Evolutionary conservation across 2,888 invertebrate species (phyloP), one percentile per base, ranked within the genome.

Genomic region (Drosophila crucigera): DNA sequence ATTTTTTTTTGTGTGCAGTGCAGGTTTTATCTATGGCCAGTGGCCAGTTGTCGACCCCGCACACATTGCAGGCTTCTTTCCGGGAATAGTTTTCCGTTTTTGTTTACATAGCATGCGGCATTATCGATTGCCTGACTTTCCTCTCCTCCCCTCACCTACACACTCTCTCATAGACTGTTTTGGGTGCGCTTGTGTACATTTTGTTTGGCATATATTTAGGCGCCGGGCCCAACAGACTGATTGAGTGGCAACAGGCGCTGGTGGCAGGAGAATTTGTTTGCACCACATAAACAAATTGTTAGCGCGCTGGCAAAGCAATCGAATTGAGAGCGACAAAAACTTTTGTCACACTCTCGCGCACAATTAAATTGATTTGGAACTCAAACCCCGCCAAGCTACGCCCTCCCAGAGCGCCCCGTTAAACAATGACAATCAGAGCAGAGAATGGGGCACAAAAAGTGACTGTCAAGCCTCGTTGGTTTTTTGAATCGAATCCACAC

Each of bases 391-490:
- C 28, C 37, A 61, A 49, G 9, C 2, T 4, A 3, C 35, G 30
- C 28, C 19, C 19, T 5, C n/a, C 30, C 31, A n/a, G 5, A 37
- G 3, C 7, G 5, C 52, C n/a, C 14, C 33, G 28, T 35, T 33
- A 37, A 68, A 54, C 70, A 68, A 67, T 79, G 74, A 59, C 84
- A 89, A 90, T 82, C 83, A 90, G 87, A 87, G 89, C 91, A 82
- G 75, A 72, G 82, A 76, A 66, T 67, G 54, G 55, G 30, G 52
- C 65, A 30, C 37, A 49, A 30, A 35, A n/a, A 76, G 65, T 43
- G 50, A 55, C 50, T 62, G 78, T 78, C 81, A 72, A 62, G 78
- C 64, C 55, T 67, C 78, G 80, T 55, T 81, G 77, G 30, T 33
- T 64, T 49, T 69, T 54, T 47, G 43, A 75, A 62, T 68, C 35